Base-by-base conservation (phyloP, 2,888 invertebrate genomes). In the Dicycla oo region DNA sequence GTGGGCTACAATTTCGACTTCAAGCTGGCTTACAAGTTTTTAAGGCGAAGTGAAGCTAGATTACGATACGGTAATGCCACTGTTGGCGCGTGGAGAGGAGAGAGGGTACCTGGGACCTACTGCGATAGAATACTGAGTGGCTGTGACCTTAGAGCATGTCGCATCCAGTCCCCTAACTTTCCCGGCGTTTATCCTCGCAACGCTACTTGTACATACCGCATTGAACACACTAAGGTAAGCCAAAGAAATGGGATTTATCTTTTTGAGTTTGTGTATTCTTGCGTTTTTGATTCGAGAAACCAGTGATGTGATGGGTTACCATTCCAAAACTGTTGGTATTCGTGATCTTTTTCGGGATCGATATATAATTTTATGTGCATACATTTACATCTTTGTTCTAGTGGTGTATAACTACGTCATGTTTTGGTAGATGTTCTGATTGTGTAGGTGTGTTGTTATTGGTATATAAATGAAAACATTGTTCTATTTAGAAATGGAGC, bases 131-230 rank as follows among this genome's bases (percentile, higher is more conserved):
- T 98, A 86, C 96, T 98, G 87, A 98, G 97, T 88, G 97, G 97
- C 91, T 98, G 98, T 92, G 97, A 97, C 92, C 96, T 97, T 75
- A 93, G 94, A 83, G 95, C 95, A 60, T 98, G 98, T 93, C 97
- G 98, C 79, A 97, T 98, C 77, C 98, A 98, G 93, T 98, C 98
- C 38, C 99, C 98, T 18, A 99, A 99, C 96, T 98, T 98, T 93
- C 98, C 98, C 18, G 98, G 98, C 67, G 97, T 98, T 83, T 99
- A 98, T 93, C 98, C 98, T 8, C 96, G 98, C 75, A 98, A 98
- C 93, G 97, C 98, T 78, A 98, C 98, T 85, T 98, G 98, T 93
- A 97, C 97, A 91, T 98, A 98, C 95, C 96, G 97, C 86, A 97
- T 98, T 76, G 97, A 97, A 91, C 97, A 97, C 87, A 96, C 96